Base-by-base conservation (phyloP, 2,888 invertebrate species). In the Lasius platythorax region DNA sequence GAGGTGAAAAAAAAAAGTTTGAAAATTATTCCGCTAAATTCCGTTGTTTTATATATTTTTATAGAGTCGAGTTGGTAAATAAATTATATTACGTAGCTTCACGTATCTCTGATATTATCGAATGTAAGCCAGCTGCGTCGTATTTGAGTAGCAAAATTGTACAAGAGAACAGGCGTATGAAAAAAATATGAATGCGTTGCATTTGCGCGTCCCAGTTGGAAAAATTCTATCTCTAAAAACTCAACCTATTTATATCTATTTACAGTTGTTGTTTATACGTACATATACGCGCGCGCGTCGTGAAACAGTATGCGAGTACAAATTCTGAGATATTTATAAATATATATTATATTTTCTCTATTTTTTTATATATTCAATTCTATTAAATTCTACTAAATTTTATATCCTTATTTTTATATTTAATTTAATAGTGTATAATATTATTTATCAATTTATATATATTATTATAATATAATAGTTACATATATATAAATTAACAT, bases 231-330 rank as follows among this genome's bases (percentile, higher is more conserved):
- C 23, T 50, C n/a, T 53, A n/a, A 53, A 75, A 75, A 75, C 28
- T 50, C 33, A 28, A 46, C n/a, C 15, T n/a, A 75, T 75, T 64
- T 75, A 37, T 75, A 64, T 75, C 46, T 75, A 40, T 75, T 75
- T 64, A 23, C 15, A 4, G 8, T 46, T 43, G n/a, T 46, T 33
- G 37, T 76, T 53, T 66, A 40, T 18, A 53, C 28, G 18, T 50
- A 37, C 75, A 64, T n/a, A 37, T 18, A 53, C 50, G 15, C 5
- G 46, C n/a, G n/a, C 50, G 46, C 18, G 46, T n/a, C 15, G 3
- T 18, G 12, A 66, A 76, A 53, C 40, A 11, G 6, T 12, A 61
- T 73, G 61, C n/a, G 12, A 73, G 23, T 61, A 50, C 18, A 1
- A 66, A n/a, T 53, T 28, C 18, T 66, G 37, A 76, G 8, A 28